phyloP scores from a whole-genome alignment of 2,113 vertebrate species.

The Atlantisia rogersi region DNA sequence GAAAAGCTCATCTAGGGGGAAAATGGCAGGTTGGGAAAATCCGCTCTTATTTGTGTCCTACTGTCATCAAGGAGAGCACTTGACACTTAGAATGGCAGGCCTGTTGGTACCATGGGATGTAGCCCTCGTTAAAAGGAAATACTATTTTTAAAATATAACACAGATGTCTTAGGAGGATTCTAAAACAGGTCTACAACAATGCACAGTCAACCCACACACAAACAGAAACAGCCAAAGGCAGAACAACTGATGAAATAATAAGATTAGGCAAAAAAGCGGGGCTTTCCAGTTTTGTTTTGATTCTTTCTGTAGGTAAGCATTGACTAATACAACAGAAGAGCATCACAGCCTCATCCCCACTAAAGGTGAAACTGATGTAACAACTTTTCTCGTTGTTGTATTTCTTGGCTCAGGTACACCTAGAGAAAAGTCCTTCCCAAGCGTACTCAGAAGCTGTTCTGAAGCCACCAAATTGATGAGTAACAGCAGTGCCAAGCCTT shows the following conservation, averaged over 20 bases:
- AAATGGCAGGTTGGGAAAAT: neutral
- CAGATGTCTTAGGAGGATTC: neutral
- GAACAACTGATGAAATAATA: neutral
- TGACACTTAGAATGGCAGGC: neutral
- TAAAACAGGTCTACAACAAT: neutral
- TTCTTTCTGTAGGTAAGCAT: constrained; percentile 5
- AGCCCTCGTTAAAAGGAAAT: constrained; percentile 46
- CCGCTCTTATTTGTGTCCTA: neutral
- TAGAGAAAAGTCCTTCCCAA: constrained; percentile 10
- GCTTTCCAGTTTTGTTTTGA: neutral
- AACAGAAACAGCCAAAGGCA: constrained; percentile 27
- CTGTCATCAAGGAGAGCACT: neutral
- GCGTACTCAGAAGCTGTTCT: neutral
- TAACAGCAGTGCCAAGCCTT: constrained; percentile 26
- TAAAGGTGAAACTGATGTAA: neutral
- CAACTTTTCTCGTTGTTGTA: neutral
- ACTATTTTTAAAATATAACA: neutral
- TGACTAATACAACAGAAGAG: neutral
- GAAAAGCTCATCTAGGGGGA: neutral
- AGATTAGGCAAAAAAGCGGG: neutral
- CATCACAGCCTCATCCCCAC: neutral
- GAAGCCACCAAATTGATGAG: constrained; percentile 34
- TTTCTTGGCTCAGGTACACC: neutral
- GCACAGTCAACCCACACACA: neutral
- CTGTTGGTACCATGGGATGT: neutral